Base-by-base conservation (phyloP, 2,113 vertebrate species). In the Budorcas taxicolor region DNA sequence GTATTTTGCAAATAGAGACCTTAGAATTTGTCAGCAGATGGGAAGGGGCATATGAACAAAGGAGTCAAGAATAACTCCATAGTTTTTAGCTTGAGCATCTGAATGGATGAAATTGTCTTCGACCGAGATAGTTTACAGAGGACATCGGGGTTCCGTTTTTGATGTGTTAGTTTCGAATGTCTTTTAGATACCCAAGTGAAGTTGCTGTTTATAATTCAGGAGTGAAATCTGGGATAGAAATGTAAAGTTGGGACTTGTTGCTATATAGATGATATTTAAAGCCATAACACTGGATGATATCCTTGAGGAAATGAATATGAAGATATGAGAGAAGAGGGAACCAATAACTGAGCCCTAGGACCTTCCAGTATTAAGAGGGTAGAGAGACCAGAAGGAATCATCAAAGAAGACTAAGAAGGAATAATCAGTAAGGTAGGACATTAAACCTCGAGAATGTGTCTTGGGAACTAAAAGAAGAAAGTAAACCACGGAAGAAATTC, bases 261-360 rank as follows among this genome's bases (percentile, higher is more conserved):
- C 25, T 95, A 89, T 80, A 57, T 45, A 64, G 64, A 74, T 94
- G 23, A 33, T 92, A 40, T 95, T 96, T 93, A 90, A 95, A 94
- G 43, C 40, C 17, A 36, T 53, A 84, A 60, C 27, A 90, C 25
- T 60, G 36, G 74, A 45, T 94, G 78, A 17, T 85, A 45, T 85
- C 52, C n/a, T 95, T 36, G 92, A 95, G 57, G 52, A 45, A 95
- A 62, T 86, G 52, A 91, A 5, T 84, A 19, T 43, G 71, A 16
- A 52, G 55, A 45, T 10, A 31, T 53, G 82, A 82, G 36, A 71
- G n/a, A 90, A 82, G 31, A 85, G 31, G 62, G 27, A 85, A 52
- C 23, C 45, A 90, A 64, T 55, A 93, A 84, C 31, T 88, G 45
- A 95, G 27, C 40, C 29, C 47, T 96, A 67, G 67, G 9, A 33